These are phyloP conservation scores for Drosophila subpulchrella DNA, from an alignment of 1,140 invertebrate genomes.

Conservation along the genomic window DNA sequence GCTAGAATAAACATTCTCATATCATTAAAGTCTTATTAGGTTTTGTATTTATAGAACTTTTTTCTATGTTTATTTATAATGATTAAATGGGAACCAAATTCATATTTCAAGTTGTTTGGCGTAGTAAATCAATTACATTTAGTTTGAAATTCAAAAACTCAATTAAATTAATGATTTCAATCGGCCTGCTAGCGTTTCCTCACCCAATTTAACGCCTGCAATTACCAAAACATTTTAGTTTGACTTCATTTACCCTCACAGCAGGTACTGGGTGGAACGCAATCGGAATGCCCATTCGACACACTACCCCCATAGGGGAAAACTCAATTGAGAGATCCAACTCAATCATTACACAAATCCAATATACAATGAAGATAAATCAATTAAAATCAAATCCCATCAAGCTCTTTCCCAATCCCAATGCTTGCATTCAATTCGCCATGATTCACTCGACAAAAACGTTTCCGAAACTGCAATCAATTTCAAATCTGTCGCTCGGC, in stretches of 20 bases:
- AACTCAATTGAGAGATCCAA: constrained; percentile 46
- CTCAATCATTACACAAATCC: constrained; percentile 61
- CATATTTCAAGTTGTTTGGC: background rate
- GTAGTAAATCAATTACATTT: background rate
- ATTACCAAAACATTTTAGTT: constrained; percentile 48
- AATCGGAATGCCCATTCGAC: constrained; percentile 1
- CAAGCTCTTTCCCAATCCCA: constrained; percentile 28
- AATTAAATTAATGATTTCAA: constrained; percentile 15
- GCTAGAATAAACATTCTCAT: background rate
- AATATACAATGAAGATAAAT: constrained; percentile 73
- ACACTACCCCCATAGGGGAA: constrained; percentile 16
- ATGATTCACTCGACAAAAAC: constrained; percentile 49
- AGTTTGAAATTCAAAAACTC: background rate
- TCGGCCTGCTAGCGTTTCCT: background rate
- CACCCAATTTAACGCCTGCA: constrained; percentile 42
- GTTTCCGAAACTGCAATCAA: constrained; percentile 50
- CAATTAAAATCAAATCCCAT: constrained; percentile 73
- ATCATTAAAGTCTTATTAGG: background rate
- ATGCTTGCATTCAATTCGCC: constrained; percentile 39
- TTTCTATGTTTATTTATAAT: background rate
- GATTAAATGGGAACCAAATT: background rate
- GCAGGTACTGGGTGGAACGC: constrained; percentile 31
- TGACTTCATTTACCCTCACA: constrained; percentile 51
- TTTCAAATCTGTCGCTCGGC: constrained; percentile 50
- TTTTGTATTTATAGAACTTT: background rate